A percentile compares a stretch with the other conserved stretches of the same genome.
These are phyloP conservation scores for Iphiclides podalirius DNA, from an alignment of 2,888 invertebrate genomes.

Conservation along the genomic window DNA sequence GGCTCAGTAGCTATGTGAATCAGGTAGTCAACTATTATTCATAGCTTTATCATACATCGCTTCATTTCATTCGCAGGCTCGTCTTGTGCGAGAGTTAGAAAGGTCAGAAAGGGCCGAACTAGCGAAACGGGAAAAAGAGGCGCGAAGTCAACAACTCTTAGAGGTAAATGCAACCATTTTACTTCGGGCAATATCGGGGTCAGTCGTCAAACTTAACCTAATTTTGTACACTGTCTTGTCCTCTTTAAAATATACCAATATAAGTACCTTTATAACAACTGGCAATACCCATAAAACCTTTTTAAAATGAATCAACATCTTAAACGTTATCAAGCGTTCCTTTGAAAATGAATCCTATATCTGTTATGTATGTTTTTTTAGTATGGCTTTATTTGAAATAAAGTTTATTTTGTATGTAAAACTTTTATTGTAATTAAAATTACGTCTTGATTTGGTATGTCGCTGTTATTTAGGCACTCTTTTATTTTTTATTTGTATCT, in stretches of 20 bases:
- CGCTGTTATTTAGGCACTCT: constrained; percentile 31
- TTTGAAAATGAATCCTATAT: no score
- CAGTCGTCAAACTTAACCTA: constrained; percentile 20
- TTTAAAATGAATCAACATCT: neutral
- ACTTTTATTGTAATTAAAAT: no score
- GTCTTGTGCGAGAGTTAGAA: constrained; percentile 85
- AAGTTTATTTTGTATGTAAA: no score
- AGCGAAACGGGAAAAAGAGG: constrained; percentile 89
- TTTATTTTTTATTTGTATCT: constrained; percentile 28
- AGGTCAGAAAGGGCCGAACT: constrained; percentile 91
- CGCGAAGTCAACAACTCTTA: constrained; percentile 90
- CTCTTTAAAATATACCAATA: constrained; percentile 11
- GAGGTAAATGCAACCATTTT: constrained; percentile 83
- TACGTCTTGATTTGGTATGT: constrained; percentile 30
- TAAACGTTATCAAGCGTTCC: no score
- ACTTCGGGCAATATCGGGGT: constrained; percentile 14
- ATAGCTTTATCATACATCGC: constrained; percentile 7
- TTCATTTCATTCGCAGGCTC: constrained; percentile 50
- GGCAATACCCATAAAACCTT: constrained; percentile 7
- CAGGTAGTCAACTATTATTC: no score
- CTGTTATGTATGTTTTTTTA: no score
- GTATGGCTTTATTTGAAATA: no score
- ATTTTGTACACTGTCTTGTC: constrained; percentile 19
- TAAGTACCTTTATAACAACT: constrained; percentile 13
- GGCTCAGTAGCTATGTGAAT: no score